Percentiles rank a stretch among this genome's conserved stretches.
Conservation (phyloP, 1,140 invertebrate species). For the Tyrophagus putrescentiae region DNA sequence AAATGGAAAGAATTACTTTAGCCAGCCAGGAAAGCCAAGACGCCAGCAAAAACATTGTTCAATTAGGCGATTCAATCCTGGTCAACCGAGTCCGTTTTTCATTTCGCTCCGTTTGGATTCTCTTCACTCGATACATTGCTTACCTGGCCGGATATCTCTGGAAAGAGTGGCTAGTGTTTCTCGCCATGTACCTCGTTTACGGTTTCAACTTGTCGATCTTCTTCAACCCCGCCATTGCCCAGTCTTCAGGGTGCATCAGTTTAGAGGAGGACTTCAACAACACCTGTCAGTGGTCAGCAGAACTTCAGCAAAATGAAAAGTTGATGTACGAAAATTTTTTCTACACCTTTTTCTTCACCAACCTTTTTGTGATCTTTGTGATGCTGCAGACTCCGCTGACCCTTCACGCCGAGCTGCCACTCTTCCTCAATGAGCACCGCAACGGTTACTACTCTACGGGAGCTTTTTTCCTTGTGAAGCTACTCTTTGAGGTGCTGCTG, state of each 20-base stretch:
- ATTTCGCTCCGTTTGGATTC: not conserved
- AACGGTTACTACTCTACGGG: slow-evolving; percentile 28
- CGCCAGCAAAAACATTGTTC: too few species aligned
- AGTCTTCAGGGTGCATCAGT: not conserved
- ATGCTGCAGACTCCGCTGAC: not conserved
- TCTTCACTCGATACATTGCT: not conserved
- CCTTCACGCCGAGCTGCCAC: slow-evolving; percentile 21
- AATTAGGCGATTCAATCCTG: too few species aligned
- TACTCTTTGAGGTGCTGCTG: slow-evolving; percentile 32
- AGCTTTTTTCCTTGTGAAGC: slow-evolving; percentile 30
- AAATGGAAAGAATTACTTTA: too few species aligned
- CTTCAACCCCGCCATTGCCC: too few species aligned
- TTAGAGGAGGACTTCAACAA: not conserved
- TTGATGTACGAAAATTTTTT: not conserved
- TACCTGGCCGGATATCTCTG: not conserved
- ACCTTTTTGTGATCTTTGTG: not conserved
- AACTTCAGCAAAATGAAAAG: not conserved
- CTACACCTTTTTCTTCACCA: not conserved
- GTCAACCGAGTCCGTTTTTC: not conserved
- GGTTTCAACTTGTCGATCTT: too few species aligned
- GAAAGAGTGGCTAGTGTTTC: not conserved
- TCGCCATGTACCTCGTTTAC: too few species aligned
- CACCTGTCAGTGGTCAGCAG: not conserved
- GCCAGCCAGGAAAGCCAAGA: too few species aligned
- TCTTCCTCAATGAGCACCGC: slow-evolving; percentile 29